Evolutionary conservation across 2,113 vertebrate species (phyloP), one percentile per base, ranked within the genome.

Genomic region (Seriola rivoliana): DNA sequence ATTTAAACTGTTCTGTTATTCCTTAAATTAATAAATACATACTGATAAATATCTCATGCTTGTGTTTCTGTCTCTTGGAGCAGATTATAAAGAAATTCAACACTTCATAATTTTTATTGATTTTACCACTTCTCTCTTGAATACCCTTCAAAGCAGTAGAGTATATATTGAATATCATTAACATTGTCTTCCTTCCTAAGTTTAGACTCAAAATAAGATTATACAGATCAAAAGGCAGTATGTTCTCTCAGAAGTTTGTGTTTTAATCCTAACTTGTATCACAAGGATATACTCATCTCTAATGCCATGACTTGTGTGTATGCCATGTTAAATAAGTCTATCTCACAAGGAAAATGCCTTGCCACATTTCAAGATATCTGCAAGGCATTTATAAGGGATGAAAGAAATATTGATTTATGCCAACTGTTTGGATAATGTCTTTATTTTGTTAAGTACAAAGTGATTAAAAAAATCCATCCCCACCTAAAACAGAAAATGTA

Each of bases 1-100:
- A 50, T 54, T 25, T 42, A 52, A 63, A 52, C 23, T 75, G 21
- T 62, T 67, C 19, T 74, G 25, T 16, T 65, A 9, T 63, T 68
- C 1, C 0, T 29, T 3, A 52, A 50, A 77, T 68, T 8, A 80
- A 77, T 73, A 84, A 79, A 78, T 34, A 25, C 14, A 34, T 34
- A 21, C 1, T 19, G 21, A 32, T 67, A 59, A 6, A 69, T 64
- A 46, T 29, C 11, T 69, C 12, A 38, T 6, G 16, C 11, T n/a
- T 80, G 65, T 62, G 5, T 50, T 16, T 76, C 5, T 80, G 23
- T 0, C 3, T 64, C 32, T 74, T 76, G 16, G 14, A 21, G 17
- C 2, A 19, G 8, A 44, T 71, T 7, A 4, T 48, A 52, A 57
- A 52, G 3, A 29, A 9, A 65, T 65, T 29, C 2, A 29, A 29